Base-by-base conservation (phyloP, 2,797 vertebrate genomes). In the Esox masquinongy region DNA sequence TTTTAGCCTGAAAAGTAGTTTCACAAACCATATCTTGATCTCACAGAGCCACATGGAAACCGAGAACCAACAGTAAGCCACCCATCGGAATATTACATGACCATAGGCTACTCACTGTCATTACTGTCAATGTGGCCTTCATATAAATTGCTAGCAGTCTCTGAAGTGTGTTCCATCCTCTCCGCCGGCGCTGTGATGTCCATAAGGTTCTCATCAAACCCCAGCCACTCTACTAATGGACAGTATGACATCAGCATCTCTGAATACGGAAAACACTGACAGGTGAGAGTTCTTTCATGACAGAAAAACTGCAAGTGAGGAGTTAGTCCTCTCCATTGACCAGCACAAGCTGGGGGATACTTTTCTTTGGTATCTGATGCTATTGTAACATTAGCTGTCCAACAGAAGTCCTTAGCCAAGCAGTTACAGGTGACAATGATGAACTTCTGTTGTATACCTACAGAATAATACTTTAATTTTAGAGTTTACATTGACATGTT, bases 121-220 rank as follows among this genome's bases (percentile, higher is more conserved):
- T 26, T 17, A 11, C 43, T 92, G 84, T 96, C 98, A 51, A 98
- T 63, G 0, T 96, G 95, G 74, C 96, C 97, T 0, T 79, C 89
- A 71, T 47, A 61, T 61, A 24, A 4, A 11, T 61, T 24, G 56
- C 3, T 19, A 56, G 53, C 53, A 56, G 53, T 47, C 0, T 47
- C 51, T 51, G 83, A 15, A 8, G 81, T 67, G 0, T 84, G 82
- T 8, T 82, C 85, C 0, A 96, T 80, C 79, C 90, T 92, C 78
- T 96, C 94, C 7, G 97, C 95, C 36, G 95, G 79, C 73, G 95
- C 92, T 24, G 96, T 97, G 79, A 96, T 5, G 31, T 99, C 97
- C 88, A 98, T 76, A 82, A 96, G 98, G 89, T 98, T 98, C 88
- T 99, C 96, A 79, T 99, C 97, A 81, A 97, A 96, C 26, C 96